Base-by-base conservation (phyloP, 2,113 vertebrate species). In the Euleptes europaea region DNA sequence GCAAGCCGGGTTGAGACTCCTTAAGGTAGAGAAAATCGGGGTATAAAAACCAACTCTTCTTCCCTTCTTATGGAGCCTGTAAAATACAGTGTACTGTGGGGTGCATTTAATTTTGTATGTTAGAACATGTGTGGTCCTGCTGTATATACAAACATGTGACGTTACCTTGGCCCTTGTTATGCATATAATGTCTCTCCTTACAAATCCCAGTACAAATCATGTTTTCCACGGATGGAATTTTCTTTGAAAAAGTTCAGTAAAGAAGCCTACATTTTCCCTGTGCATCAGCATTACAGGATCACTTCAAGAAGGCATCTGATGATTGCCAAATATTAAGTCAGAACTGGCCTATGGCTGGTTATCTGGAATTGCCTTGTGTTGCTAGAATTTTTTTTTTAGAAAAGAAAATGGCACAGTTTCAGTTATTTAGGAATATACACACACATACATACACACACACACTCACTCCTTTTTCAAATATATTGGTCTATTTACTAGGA, bases 401-500 rank as follows among this genome's bases (percentile, higher is more conserved):
- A 69, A 47, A 67, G 44, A 83, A 89, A 88, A 38, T 17, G 67
- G 6, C 84, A 54, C 17, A 26, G 31, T 86, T 63, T 90, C 60
- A 84, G 86, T 90, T 83, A 88, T 84, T 83, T 79, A 77, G 80
- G 85, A 84, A 88, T 91, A 91, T 14, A 23, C 40, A 5, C 17
- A 3, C 2, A 14, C 10, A 3, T 5, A 49, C 38, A 28, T 21
- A 19, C 3, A 86, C 69, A 78, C 69, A 89, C 38, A 92, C 82
- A 90, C 9, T 93, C 92, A 95, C 40, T 44, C 75, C 47, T 92
- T 81, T 89, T 89, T 89, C 92, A 94, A 96, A 96, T 95, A 96
- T 94, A 94, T 95, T 80, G 92, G 93, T 51, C 92, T 96, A 96
- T 96, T 96, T 96, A 96, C 94, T 92, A 60, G 21, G 0, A 90